phyloP scores from a whole-genome alignment of 92 coral and sea anemone species.

The Micromussa lordhowensis region DNA sequence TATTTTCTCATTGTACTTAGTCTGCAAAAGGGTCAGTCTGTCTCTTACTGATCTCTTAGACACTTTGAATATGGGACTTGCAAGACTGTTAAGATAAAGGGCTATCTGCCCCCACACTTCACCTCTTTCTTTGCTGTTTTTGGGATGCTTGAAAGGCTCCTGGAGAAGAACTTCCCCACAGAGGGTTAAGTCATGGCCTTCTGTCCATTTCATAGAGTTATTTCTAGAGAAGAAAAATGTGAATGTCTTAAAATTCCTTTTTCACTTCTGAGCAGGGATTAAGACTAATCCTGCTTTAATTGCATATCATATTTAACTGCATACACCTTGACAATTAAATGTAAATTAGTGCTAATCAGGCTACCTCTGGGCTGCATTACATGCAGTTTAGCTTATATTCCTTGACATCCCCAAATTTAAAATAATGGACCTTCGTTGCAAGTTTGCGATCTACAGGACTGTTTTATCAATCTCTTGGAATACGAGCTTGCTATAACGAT shows the following conservation, averaged over 20 bases:
- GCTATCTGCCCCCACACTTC: not conserved
- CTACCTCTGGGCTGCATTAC: not conserved
- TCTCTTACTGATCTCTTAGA: too few species aligned
- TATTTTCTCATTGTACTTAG: too few species aligned
- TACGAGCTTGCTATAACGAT: not conserved
- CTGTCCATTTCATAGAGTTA: conserved; percentile 10
- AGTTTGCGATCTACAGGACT: not conserved
- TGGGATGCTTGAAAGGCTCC: conserved; percentile 25
- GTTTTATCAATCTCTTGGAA: not conserved
- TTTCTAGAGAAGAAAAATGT: conserved; percentile 35
- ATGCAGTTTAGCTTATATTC: not conserved
- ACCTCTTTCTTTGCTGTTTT: too few species aligned
- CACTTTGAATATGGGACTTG: too few species aligned
- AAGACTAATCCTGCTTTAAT: conserved; percentile 3
- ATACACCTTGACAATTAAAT: not conserved
- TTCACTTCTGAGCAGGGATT: not conserved
- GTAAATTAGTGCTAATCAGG: conserved; percentile 11
- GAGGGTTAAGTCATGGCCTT: conserved; percentile 26
- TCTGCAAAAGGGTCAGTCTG: too few species aligned
- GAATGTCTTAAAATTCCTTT: not conserved
- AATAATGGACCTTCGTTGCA: not conserved
- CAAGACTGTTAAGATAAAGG: too few species aligned
- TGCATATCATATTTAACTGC: conserved; percentile 11
- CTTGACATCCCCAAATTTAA: not conserved
- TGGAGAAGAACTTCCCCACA: conserved; percentile 30